These are phyloP conservation scores for Arnoldichthys spilopterus DNA, from an alignment of 2,797 vertebrate species.

Conservation along the genomic window DNA sequence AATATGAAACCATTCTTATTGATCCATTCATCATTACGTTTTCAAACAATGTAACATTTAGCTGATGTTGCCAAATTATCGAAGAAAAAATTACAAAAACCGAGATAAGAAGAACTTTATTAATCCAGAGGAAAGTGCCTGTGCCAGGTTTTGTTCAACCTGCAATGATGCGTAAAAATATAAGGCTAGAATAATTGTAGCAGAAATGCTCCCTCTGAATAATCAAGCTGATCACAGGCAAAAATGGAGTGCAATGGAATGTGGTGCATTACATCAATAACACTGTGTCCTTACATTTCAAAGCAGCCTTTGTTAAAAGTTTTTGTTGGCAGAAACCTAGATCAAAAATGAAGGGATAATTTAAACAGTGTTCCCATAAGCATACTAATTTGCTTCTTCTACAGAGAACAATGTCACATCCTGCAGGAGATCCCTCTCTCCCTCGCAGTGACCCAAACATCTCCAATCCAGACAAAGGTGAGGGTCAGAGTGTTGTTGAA, in stretches of 20 bases:
- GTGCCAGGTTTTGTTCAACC: no score
- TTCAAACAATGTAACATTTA: no score
- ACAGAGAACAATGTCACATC: conserved; percentile 90
- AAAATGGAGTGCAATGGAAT: not conserved
- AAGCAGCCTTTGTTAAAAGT: no score
- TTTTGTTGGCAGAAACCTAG: not conserved
- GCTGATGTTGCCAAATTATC: no score
- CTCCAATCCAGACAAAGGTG: conserved; percentile 93
- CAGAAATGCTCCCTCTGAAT: not conserved
- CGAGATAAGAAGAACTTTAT: no score
- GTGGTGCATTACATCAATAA: not conserved
- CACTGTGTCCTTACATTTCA: not conserved
- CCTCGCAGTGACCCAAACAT: conserved; percentile 95
- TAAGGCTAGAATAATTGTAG: no score
- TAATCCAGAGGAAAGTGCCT: no score
- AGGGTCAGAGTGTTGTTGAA: conserved; percentile 23
- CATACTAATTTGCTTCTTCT: not conserved
- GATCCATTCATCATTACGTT: no score
- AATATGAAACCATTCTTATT: no score
- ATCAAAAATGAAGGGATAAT: not conserved
- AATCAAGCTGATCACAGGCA: not conserved
- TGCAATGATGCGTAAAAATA: no score
- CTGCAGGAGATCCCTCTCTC: conserved; percentile 87
- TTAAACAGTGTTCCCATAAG: not conserved
- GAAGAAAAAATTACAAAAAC: no score